These are phyloP conservation scores for Zygogramma bicolorata DNA, from an alignment of 2,888 invertebrate species.

Conservation along the genomic window DNA sequence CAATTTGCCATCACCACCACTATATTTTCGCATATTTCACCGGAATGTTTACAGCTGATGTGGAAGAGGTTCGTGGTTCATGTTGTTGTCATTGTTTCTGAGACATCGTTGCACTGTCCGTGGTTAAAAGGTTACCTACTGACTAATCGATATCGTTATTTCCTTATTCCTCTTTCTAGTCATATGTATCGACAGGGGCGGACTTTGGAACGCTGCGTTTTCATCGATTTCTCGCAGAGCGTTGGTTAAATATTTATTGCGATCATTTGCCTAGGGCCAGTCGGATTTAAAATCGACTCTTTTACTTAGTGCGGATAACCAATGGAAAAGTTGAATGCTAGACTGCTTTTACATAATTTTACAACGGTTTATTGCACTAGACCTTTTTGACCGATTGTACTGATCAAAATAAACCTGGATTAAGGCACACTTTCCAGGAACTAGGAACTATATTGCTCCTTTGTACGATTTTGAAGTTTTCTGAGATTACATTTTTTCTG, in stretches of 20 bases:
- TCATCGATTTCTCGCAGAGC: constrained; percentile 20
- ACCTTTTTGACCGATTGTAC: no score
- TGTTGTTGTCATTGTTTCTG: constrained; percentile 38
- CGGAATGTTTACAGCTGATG: constrained; percentile 22
- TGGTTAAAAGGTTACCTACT: constrained; percentile 39
- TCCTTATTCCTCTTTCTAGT: constrained; percentile 42
- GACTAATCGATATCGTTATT: constrained; percentile 44
- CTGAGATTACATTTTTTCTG: no score
- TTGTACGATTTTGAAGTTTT: no score
- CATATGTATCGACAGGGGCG: constrained; percentile 36
- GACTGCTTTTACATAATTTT: no score
- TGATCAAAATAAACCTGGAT: no score
- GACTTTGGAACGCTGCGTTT: constrained; percentile 18
- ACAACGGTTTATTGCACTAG: no score
- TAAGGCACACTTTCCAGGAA: no score
- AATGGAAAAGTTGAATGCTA: no score
- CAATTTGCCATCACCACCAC: constrained; percentile 47
- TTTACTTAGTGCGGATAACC: no score
- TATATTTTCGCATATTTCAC: constrained; percentile 47
- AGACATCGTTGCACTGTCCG: constrained; percentile 20
- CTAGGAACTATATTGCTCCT: no score
- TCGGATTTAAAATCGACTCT: background rate
- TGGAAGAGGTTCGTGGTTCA: constrained; percentile 29
- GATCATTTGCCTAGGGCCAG: background rate
- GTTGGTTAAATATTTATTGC: background rate